Base-by-base conservation (phyloP, 1,140 invertebrate genomes). In the Caerostris extrusa region DNA sequence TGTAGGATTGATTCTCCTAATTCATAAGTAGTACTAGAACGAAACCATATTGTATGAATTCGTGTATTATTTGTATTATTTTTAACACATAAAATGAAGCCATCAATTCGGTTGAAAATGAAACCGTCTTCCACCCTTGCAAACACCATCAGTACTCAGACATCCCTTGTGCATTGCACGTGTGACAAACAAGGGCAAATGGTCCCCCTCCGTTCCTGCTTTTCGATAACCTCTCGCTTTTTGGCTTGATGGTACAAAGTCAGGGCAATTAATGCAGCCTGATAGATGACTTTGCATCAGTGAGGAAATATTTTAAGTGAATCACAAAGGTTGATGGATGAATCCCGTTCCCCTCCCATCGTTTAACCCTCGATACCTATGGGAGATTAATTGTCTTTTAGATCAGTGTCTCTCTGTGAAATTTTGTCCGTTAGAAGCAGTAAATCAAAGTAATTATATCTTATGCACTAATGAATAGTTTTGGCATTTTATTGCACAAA, bases 281-380 rank as follows among this genome's bases (percentile, higher is more conserved):
- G 88, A 90, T 90, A n/a, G 88, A 90, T 90, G 88, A 77, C 67
- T 34, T 19, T 8, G 14, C n/a, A 17, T 57, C 50, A 57, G 64
- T 58, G 14, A 14, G 7, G 61, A 71, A 58, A 77, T n/a, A 34
- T 71, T 90, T 77, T 71, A 90, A 90, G 61, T 77, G 88, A 90
- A 90, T 71, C 64, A 61, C 50, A 57, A 69, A n/a, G 14, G 19
- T 34, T 71, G 88, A 90, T 90, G 88, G 67, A 90, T 90, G 19
- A 85, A 10, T 58, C 7, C 56, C 10, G 50, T 77, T 77, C 2
- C 7, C 34, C 34, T 34, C 50, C 50, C 71, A 12, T 77, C 7
- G 50, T 77, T 77, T 53, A 53, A 77, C 12, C 12, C 12, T 77
- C 71, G 71, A 77, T 14, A 50, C 34, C 34, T 34, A 34, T 34